Conservation (phyloP, 2,888 invertebrate species). For the Thysanoteuthis rhombus region DNA sequence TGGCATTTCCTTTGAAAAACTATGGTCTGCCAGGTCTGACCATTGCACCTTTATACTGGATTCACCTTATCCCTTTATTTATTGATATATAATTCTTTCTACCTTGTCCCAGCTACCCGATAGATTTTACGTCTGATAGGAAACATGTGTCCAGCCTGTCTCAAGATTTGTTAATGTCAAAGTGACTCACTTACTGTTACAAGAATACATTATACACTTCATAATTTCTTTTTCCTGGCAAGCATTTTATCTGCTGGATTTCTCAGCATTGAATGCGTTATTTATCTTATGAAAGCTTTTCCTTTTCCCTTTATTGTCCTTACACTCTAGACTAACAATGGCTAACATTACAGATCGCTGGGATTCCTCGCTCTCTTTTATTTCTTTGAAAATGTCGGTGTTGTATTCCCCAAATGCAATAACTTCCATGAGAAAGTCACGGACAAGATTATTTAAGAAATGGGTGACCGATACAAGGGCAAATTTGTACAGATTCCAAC, state of each 20-base stretch:
- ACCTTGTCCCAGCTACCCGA: slow-evolving; percentile 59
- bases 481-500: background rate
- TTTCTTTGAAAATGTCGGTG: slow-evolving; percentile 54
- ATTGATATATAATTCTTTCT: slow-evolving; percentile 50
- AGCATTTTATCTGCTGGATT: slow-evolving; percentile 53
- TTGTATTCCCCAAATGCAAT: slow-evolving; percentile 55
- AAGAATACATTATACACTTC: slow-evolving; percentile 37
- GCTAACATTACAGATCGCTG: slow-evolving; percentile 56
- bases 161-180: background rate
- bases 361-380: slow-evolving; percentile 54
- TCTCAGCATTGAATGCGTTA: slow-evolving; percentile 56
- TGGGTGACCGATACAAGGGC: too few relatives aligned
- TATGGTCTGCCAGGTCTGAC: slow-evolving; percentile 57
- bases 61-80: slow-evolving; percentile 49
- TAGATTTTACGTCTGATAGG: slow-evolving; percentile 52
- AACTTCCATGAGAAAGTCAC: slow-evolving; percentile 56
- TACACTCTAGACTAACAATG: slow-evolving; percentile 56
- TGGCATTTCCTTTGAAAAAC: slow-evolving; percentile 56
- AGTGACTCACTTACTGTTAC: background rate
- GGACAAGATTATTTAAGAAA: slow-evolving; percentile 31
- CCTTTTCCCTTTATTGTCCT: slow-evolving; percentile 61
- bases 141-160: background rate
- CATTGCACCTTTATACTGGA: slow-evolving; percentile 53
- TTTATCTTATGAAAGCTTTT: slow-evolving; percentile 56
- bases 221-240: slow-evolving; percentile 44